Base-by-base conservation (phyloP, 2,113 vertebrate genomes). In the Callospermophilus lateralis region DNA sequence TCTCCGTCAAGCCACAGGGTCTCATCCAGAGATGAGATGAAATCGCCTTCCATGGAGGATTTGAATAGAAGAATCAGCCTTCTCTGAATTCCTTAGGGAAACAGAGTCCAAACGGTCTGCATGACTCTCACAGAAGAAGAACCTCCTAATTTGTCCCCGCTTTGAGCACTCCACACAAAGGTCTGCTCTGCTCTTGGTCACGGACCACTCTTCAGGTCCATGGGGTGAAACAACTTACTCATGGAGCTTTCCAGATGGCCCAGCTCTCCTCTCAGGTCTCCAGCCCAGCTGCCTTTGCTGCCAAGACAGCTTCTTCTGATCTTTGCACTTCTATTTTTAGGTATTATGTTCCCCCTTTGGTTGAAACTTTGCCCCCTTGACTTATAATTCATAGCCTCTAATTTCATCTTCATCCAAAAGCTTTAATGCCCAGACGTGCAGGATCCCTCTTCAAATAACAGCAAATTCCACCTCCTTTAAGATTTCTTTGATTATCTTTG, bases 381-480 rank as follows among this genome's bases (percentile, higher is more conserved):
- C 99, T 0, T 99, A 99, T 42, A 99, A 97, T 96, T 98, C 99
- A 98, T 99, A 99, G 67, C 99, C 99, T 97, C 99, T 96, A 93
- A 99, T 97, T 98, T 99, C 99, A 53, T 99, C 98, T 92, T 99
- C 99, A 87, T 99, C 99, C 74, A 99, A 97, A 95, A 99, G 98
- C 78, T 98, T 99, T 97, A 99, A 3, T 0, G 99, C 99, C 99
- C 89, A 99, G 98, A 1, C 97, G 98, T 84, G 99, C 99, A 0
- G 99, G 99, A 98, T 99, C 99, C 95, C 98, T 99, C 99, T 99
- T 99, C 13, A 99, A 98, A 94, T 99, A 99, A 98, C 99, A 99
- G 97, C 99, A 99, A 91, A 99, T 98, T 32, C 99, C 99, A 4
- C 99, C 98, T 93, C 99, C 99, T 98, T 99, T 99, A 91, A 99